Evolutionary conservation across 2,113 vertebrate genomes (phyloP).

Genomic region (Lonchura striata): DNA sequence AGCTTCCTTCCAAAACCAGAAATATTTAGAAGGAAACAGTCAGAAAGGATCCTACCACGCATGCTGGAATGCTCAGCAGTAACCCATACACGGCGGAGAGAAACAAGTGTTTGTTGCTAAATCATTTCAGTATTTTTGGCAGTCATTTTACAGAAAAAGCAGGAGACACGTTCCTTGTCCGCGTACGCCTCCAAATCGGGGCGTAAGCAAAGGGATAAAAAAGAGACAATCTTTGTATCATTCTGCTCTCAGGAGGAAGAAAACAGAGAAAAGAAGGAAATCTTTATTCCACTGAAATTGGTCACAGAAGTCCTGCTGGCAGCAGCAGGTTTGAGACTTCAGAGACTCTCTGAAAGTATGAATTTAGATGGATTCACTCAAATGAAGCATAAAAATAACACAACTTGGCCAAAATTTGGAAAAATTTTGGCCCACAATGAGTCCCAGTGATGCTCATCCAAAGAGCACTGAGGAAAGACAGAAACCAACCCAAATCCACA

Average conservation of each 20-base stretch:
- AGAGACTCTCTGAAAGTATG: background rate
- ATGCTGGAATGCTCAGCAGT: background rate
- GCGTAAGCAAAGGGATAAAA: background rate
- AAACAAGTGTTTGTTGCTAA: background rate
- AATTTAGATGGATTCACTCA: background rate
- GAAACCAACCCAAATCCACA: background rate
- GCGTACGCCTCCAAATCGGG: rapidly evolving
- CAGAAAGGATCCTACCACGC: background rate
- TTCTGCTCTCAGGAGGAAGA: background rate
- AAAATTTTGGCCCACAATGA: background rate
- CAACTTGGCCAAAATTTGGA: background rate
- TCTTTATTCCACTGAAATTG: background rate
- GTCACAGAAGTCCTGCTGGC: background rate
- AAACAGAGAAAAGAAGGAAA: background rate
- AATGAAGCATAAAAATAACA: background rate
- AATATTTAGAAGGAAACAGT: background rate
- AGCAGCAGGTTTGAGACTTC: background rate
- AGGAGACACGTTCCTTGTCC: background rate
- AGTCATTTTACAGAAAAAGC: background rate
- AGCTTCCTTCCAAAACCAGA: background rate
- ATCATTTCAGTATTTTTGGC: background rate
- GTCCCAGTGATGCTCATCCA: background rate
- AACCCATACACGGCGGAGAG: background rate
- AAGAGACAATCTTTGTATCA: background rate
- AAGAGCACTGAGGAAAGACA: background rate